Percentiles rank a stretch among this genome's conserved stretches.
phyloP scores from a whole-genome alignment of 2,888 invertebrate species.

The Argynnis bischoffii region DNA sequence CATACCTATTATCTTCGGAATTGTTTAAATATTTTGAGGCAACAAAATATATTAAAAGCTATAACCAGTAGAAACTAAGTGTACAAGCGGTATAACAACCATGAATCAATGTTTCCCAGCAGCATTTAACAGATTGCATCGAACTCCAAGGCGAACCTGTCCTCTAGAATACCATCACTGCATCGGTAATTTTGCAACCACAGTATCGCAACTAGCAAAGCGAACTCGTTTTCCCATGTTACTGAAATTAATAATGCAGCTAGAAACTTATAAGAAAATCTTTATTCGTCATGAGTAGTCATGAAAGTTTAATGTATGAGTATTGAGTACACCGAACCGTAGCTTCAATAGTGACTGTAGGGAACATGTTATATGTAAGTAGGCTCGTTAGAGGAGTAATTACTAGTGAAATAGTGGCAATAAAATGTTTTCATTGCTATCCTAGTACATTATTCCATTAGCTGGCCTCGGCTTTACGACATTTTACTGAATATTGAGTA shows the following conservation, averaged over 20 bases:
- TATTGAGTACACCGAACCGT: not conserved
- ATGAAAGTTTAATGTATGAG: slow-evolving; percentile 21
- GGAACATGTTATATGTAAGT: slow-evolving; percentile 8
- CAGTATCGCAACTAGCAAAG: slow-evolving; percentile 30
- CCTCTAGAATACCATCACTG: slow-evolving; percentile 44
- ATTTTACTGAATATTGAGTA: slow-evolving; percentile 23
- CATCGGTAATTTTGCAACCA: slow-evolving; percentile 38
- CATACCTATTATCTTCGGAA: not conserved
- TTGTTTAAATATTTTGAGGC: not conserved
- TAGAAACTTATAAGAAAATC: slow-evolving; percentile 5
- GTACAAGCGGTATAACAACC: slow-evolving; percentile 29
- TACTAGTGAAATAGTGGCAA: slow-evolving; percentile 43
- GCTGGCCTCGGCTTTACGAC: slow-evolving; percentile 19
- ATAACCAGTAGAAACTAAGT: not conserved
- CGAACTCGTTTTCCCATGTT: slow-evolving; percentile 26
- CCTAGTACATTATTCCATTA: slow-evolving; percentile 28
- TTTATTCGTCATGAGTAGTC: slow-evolving; percentile 8
- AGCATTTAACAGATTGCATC: slow-evolving; percentile 44
- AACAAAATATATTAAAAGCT: not conserved
- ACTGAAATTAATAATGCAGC: slow-evolving; percentile 20
- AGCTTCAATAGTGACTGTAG: not conserved
- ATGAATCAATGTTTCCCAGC: slow-evolving; percentile 43
- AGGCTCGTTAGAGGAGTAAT: slow-evolving; percentile 33
- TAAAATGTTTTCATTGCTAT: slow-evolving; percentile 40
- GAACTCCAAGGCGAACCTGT: slow-evolving; percentile 44